These are phyloP conservation scores for Anthopleura xanthogrammica DNA, from an alignment of 92 coral and sea anemone species.

Conservation along the genomic window DNA sequence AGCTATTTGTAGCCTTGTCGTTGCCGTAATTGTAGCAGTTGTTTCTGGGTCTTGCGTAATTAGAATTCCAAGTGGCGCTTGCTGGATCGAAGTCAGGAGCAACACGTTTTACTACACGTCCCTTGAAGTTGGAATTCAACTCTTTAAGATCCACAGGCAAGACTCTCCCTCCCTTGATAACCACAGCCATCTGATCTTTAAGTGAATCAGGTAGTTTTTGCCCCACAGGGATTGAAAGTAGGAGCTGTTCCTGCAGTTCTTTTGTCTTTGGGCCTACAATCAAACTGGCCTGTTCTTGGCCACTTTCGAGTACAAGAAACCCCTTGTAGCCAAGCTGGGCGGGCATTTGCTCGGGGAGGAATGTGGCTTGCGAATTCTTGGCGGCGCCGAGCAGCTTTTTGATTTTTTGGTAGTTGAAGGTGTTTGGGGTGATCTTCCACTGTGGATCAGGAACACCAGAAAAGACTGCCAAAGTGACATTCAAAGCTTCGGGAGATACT, in stretches of 20 bases:
- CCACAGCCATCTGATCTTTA: constrained; percentile 3
- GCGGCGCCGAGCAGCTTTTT: background rate
- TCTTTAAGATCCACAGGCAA: background rate
- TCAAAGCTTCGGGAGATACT: background rate
- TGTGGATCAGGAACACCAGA: constrained; percentile 33
- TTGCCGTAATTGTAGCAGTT: constrained; percentile 41
- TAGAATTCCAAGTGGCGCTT: background rate
- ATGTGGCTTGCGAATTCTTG: background rate
- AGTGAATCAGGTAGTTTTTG: background rate
- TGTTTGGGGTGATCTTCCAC: constrained; percentile 12
- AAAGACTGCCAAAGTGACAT: constrained; percentile 8
- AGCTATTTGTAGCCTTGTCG: constrained; percentile 20
- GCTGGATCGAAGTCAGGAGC: constrained; percentile 1
- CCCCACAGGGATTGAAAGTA: constrained; percentile 12
- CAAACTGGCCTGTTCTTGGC: constrained; percentile 1
- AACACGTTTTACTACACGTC: background rate
- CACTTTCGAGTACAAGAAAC: constrained; percentile 9
- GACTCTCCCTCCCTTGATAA: background rate
- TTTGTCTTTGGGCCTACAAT: constrained; percentile 9
- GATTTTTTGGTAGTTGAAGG: background rate
- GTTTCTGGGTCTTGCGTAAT: background rate
- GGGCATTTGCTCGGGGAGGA: constrained; percentile 9
- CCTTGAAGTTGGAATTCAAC: too few relatives aligned
- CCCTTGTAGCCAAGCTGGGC: constrained; percentile 34
- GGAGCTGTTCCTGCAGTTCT: constrained; percentile 18